Evolutionary conservation across 2,888 invertebrate genomes (phyloP).

Genomic region (Sarcophaga subvicina): DNA sequence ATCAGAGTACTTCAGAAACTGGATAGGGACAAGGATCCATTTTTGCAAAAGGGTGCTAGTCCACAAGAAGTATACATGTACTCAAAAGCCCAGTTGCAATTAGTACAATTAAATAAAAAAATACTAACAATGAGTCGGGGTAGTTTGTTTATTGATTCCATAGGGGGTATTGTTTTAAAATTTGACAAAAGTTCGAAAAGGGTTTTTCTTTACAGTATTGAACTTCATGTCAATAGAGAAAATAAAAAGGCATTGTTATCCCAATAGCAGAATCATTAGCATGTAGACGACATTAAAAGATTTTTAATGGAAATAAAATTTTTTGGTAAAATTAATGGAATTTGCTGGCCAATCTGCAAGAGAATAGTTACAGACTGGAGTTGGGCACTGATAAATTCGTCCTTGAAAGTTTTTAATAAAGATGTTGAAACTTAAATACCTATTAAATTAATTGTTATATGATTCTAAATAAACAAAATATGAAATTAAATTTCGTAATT

Average conservation of each 20-base stretch:
- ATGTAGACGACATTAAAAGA: neutral
- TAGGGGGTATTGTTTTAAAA: constrained; percentile 12
- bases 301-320: constrained; percentile 13
- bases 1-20: neutral
- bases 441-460: too few species aligned
- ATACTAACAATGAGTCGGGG: constrained; percentile 1
- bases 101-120: neutral
- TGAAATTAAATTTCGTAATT: too few species aligned
- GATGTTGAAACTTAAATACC: too few species aligned
- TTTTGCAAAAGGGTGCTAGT: too few species aligned
- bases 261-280: constrained; percentile 29
- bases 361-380: too few species aligned
- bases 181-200: neutral
- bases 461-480: too few species aligned
- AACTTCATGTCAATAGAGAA: neutral
- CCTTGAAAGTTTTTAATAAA: too few species aligned
- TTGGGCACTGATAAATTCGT: neutral
- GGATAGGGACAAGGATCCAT: neutral
- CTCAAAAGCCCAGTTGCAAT: neutral
- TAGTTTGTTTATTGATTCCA: too few species aligned
- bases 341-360: neutral
- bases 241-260: neutral
- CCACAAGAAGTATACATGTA: neutral
- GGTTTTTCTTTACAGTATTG: constrained; percentile 10
- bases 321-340: neutral